phyloP scores from a whole-genome alignment of 2,113 vertebrate species.

The Mustelus asterias region DNA sequence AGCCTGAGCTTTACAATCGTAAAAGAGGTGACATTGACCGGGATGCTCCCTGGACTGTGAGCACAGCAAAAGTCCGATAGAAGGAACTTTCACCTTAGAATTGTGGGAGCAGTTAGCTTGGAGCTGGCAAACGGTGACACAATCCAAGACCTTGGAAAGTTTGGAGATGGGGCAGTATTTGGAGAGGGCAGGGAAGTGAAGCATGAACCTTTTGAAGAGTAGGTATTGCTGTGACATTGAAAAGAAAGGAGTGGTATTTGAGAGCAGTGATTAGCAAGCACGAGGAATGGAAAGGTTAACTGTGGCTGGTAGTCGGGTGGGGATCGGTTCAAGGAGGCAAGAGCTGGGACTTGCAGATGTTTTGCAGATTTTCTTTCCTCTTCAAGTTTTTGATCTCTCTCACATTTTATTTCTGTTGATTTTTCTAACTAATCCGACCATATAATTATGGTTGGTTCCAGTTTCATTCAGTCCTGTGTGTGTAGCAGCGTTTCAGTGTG shows the following conservation, averaged over 20 bases:
- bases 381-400: neutral
- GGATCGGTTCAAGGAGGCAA: too few species aligned
- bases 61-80: neutral
- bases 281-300: neutral
- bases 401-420: constrained; percentile 2
- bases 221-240: neutral
- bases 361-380: neutral
- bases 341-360: neutral
- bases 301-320: neutral
- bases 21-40: neutral
- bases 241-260: neutral
- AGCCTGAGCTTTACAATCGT: too few species aligned
- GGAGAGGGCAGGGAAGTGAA: neutral
- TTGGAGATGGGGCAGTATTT: neutral
- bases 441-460: constrained; percentile 9
- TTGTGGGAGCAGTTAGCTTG: neutral
- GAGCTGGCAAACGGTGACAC: neutral
- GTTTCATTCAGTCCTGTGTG: neutral
- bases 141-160: neutral
- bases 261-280: neutral
- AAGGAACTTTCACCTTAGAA: neutral
- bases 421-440: constrained; percentile 12
- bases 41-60: neutral
- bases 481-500: neutral
- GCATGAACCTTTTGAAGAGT: neutral